Conservation (phyloP, 2,113 vertebrate species). For the Jaculus jaculus region DNA sequence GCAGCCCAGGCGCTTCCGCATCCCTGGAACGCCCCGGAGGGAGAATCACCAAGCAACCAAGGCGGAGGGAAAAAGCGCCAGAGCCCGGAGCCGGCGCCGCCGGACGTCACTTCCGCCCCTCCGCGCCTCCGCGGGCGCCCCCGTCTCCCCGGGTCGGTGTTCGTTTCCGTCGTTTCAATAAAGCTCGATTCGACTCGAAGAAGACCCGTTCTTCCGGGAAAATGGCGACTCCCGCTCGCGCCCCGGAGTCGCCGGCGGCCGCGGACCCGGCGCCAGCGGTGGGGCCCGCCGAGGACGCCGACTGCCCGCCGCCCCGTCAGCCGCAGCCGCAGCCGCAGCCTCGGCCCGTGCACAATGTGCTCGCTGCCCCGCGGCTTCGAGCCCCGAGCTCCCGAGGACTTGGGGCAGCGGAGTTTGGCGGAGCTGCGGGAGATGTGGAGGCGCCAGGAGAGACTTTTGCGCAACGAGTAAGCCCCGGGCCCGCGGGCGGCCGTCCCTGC, state of each 20-base stretch:
- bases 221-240: slow-evolving; percentile 74
- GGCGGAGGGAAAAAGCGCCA: background rate
- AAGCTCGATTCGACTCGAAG: slow-evolving; percentile 63
- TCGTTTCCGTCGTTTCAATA: slow-evolving; percentile 72
- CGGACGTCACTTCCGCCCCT: slow-evolving; percentile 5
- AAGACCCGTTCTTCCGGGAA: slow-evolving; percentile 81
- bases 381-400: slow-evolving; percentile 77
- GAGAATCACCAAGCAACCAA: background rate
- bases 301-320: background rate
- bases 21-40: background rate
- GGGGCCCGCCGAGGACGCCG: background rate
- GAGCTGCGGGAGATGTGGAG: slow-evolving; percentile 91
- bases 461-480: slow-evolving; percentile 87
- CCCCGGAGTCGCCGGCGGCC: slow-evolving; percentile 43
- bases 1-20: too few species aligned
- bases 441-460: slow-evolving; percentile 91
- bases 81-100: background rate
- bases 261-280: background rate
- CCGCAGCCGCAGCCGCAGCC: slow-evolving; percentile 70
- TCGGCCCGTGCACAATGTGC: slow-evolving; percentile 65
- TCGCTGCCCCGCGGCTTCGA: slow-evolving; percentile 79
- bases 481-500: background rate
- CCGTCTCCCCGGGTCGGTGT: background rate
- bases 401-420: slow-evolving; percentile 83
- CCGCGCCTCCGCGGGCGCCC: background rate